phyloP scores from a whole-genome alignment of 2,888 invertebrate species.

The Melinopterus prodromus region DNA sequence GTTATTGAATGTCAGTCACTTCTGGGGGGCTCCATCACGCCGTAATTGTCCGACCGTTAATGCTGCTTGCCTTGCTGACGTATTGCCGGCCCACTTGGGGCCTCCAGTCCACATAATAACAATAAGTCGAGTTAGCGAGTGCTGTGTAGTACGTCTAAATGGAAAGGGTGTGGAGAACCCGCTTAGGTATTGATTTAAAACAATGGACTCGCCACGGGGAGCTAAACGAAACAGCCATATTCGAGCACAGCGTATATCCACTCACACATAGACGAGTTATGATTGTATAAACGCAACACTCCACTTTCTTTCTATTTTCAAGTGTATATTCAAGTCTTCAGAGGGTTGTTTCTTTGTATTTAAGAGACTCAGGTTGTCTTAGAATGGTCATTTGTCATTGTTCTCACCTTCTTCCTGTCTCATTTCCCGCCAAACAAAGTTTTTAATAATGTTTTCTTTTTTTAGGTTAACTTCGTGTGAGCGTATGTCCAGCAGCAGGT shows the following conservation, averaged over 20 bases:
- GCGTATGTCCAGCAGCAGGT: slow-evolving; percentile 35
- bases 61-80: slow-evolving; percentile 5
- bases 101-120: slow-evolving; percentile 13
- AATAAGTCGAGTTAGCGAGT: slow-evolving; percentile 4
- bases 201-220: slow-evolving; percentile 49
- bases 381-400: neutral
- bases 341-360: neutral
- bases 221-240: slow-evolving; percentile 10
- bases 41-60: slow-evolving; percentile 15
- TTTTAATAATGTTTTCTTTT: neutral
- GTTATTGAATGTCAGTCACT: slow-evolving; percentile 13
- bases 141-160: slow-evolving; percentile 13
- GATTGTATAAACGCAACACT: neutral
- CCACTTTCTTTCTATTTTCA: neutral
- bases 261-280: slow-evolving; percentile 5
- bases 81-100: neutral
- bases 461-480: slow-evolving; percentile 30
- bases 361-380: too few species aligned
- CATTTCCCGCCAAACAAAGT: neutral
- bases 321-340: too few species aligned
- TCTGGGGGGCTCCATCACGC: slow-evolving; percentile 6
- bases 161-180: slow-evolving; percentile 21
- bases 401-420: neutral
- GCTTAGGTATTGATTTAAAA: slow-evolving; percentile 53
- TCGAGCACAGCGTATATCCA: slow-evolving; percentile 4